Evolutionary conservation across 2,797 vertebrate species (phyloP).

Genomic region (Gobionotothen gibberifrons): DNA sequence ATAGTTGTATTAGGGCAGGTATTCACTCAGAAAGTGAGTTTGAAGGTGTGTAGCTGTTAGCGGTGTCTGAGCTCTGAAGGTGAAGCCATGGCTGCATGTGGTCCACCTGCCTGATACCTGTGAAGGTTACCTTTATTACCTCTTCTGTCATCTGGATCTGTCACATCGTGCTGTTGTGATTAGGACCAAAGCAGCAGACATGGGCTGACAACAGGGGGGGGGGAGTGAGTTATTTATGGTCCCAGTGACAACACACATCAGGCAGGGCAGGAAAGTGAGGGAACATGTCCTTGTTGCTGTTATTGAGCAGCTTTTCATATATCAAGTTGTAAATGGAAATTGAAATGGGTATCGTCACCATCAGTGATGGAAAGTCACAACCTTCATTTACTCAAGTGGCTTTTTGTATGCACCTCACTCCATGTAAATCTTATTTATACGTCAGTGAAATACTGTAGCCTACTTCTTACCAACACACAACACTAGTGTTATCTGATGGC

Average conservation of each 20-base stretch:
- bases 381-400: not conserved
- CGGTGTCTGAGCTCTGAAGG: slow-evolving; percentile 35
- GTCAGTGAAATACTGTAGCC: not conserved
- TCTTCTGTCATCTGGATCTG: slow-evolving; percentile 52
- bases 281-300: slow-evolving; percentile 13
- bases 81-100: slow-evolving; percentile 32
- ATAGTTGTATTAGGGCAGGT: not conserved
- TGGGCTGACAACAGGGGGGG: slow-evolving; percentile 56
- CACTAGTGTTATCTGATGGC: not conserved
- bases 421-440: not conserved
- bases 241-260: slow-evolving; percentile 46
- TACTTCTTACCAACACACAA: not conserved
- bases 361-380: not conserved
- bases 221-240: slow-evolving; percentile 83
- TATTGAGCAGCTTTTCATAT: not conserved
- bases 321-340: not conserved
- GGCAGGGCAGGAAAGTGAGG: slow-evolving; percentile 11
- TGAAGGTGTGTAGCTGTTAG: slow-evolving; percentile 58
- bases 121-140: slow-evolving; percentile 52
- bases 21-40: slow-evolving; percentile 25
- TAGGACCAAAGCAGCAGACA: slow-evolving; percentile 54
- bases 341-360: not conserved
- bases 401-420: not conserved
- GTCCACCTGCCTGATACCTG: not conserved
- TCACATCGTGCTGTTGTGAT: slow-evolving; percentile 58